Evolutionary conservation across 2,888 invertebrate genomes (phyloP), one percentile per base, ranked within the genome.

Genomic region (Agrochola litura): DNA sequence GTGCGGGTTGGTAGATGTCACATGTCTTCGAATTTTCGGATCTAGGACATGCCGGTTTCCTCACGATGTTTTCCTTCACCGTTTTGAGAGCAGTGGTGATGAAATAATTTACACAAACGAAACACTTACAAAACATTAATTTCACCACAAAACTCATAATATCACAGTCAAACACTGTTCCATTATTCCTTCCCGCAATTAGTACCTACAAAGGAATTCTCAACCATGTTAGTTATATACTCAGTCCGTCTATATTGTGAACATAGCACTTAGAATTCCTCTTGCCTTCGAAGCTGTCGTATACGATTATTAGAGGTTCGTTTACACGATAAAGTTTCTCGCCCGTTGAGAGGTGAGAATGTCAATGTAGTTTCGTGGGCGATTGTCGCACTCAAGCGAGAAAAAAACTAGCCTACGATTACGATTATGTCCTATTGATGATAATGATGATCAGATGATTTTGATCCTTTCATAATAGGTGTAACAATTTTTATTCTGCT

Each of bases 211-310:
- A 61, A 75, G 46, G 54, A 66, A 81, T 66, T 41, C 41, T 75
- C 41, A 41, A 49, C 54, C 22, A 56, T 37, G n/a, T 12, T 49
- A 54, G 49, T 30, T 41, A 66, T 75, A 19, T 61, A 41, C 58
- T 60, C n/a, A 65, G 60, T 49, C 52, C 37, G 16, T 73, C 4
- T 58, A 56, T 37, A 30, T 6, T 6, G 6, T 30, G 58, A 25
- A 69, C 22, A 74, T n/a, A 72, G 14, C 65, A 49, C 46, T 81
- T 69, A 52, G 52, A 52, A 76, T 69, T 76, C 84, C 22, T 16
- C 54, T 61, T 68, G 10, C 43, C 25, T 10, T 68, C 16, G 25
- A 30, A 41, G 41, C 61, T 25, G 43, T 2, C 54, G n/a, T 54
- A 37, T 30, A 65, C 74, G 72, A 58, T 81, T 61, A 46, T 80